Evolutionary conservation across 2,797 vertebrate genomes (phyloP), one percentile per base, ranked within the genome.

Genomic region (Bufotes viridis): DNA sequence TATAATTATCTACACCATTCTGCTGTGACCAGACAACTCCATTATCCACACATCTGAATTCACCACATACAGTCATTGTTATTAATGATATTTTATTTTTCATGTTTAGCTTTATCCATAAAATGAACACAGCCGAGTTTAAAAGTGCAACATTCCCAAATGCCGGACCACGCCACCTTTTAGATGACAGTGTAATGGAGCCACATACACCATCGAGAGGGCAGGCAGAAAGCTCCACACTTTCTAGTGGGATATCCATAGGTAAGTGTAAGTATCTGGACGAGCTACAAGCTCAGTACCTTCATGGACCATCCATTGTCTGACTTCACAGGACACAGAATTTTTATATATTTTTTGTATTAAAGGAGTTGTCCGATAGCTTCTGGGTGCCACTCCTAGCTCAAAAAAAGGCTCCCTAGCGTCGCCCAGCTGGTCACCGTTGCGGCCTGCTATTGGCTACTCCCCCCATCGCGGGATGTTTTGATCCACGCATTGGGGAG

Each of bases 111-210:
- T 99, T 99, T 91, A 99, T 99, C 88, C 98, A 99, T 92, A 99
- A 99, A 90, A 99, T 98, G 96, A 99, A 98, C 91, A 97, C 98
- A 0, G 95, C 96, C 1, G 98, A 99, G 86, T 99, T 99, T 90
- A 99, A 99, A 92, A 99, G 98, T 1, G 98, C 98, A 0, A 99
- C 98, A 0, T 99, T 99, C 93, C 98, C 98, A 82, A 99, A 99
- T 2, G 97, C 98, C 0, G 97, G 97, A 11, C 98, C 98, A 22
- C 95, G 98, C 78, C 98, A 99, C 87, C 96, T 99, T 55, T 91
- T 99, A 92, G 98, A 99, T 9, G 98, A 99, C 91, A 99, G 98
- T 0, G 98, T 99, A 89, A 96, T 99, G 96, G 98, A 99, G 93
- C 97, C 97, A 86, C 96, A 99, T 58, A 97, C 97, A 13, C 97